These are phyloP conservation scores for Potorous gilbertii DNA, from an alignment of 2,797 vertebrate species.

Conservation along the genomic window DNA sequence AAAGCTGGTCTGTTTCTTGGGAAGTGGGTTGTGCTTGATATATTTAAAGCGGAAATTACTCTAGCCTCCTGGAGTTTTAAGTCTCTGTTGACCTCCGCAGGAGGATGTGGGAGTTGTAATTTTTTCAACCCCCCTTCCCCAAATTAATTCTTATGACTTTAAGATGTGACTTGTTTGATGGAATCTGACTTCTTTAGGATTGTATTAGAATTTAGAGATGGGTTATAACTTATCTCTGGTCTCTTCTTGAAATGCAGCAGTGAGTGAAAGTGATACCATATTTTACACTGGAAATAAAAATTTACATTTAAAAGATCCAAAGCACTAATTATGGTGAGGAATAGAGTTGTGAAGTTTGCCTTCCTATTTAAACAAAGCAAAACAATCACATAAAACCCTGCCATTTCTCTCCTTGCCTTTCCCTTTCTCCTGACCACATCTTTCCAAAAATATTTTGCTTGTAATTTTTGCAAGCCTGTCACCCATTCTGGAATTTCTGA, in stretches of 20 bases:
- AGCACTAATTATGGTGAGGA: neutral
- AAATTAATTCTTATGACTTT: neutral
- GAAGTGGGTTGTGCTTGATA: slow-evolving; percentile 26
- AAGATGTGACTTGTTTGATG: neutral
- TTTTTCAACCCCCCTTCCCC: neutral
- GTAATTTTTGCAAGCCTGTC: neutral
- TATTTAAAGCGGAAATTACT: neutral
- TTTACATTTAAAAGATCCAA: neutral
- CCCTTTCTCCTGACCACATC: neutral
- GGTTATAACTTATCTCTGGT: neutral
- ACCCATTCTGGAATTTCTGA: neutral
- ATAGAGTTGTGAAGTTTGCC: neutral
- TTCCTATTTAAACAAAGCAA: neutral
- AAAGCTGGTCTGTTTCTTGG: slow-evolving; percentile 29
- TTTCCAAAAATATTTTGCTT: neutral
- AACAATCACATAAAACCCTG: neutral
- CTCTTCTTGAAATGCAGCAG: neutral
- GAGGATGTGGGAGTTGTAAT: slow-evolving; percentile 13
- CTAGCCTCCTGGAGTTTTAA: neutral
- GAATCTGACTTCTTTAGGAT: neutral
- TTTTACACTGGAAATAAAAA: neutral
- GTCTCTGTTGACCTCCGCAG: neutral
- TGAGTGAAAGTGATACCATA: neutral
- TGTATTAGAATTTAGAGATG: neutral
- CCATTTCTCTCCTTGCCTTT: neutral